phyloP scores from a whole-genome alignment of 2,113 vertebrate genomes.

The Heterotilapia buettikoferi region DNA sequence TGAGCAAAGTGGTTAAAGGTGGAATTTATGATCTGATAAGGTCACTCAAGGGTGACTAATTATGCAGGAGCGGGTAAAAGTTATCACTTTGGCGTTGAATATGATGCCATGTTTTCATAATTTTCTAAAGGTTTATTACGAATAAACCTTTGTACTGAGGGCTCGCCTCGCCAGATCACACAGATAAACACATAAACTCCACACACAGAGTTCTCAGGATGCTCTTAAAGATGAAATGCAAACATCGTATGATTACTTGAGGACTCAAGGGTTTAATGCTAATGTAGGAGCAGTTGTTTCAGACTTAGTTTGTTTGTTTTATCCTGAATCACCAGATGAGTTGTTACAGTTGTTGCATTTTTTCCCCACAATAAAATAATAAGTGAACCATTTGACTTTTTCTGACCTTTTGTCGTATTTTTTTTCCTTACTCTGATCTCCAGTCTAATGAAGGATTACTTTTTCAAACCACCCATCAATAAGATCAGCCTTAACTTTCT shows the following conservation, averaged over 20 bases:
- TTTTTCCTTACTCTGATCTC: conserved; percentile 15
- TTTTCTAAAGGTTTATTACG: not conserved
- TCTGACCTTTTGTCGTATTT: not conserved
- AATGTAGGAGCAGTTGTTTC: not conserved
- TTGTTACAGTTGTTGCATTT: not conserved
- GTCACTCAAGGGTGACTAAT: not conserved
- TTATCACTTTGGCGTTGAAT: not conserved
- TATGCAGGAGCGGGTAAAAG: not conserved
- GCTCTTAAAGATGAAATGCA: not conserved
- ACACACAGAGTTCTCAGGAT: not conserved
- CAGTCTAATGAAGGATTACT: conserved; percentile 98
- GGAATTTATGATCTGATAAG: not conserved
- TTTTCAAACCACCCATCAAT: conserved; percentile 97
- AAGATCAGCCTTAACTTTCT: conserved; percentile 95
- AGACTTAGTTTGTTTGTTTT: not conserved
- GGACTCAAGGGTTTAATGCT: not conserved
- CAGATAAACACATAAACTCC: not conserved
- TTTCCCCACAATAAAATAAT: not conserved
- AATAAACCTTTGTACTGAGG: not conserved
- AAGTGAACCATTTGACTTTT: not conserved
- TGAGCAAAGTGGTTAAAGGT: conserved; percentile 67
- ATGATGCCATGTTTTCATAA: not conserved
- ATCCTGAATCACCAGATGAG: not conserved
- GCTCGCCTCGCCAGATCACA: not conserved
- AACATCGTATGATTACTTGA: not conserved